A percentile compares a stretch with the other conserved stretches of the same genome.
These are phyloP conservation scores for Sciurus niger DNA, from an alignment of 2,113 vertebrate species.

Conservation along the genomic window DNA sequence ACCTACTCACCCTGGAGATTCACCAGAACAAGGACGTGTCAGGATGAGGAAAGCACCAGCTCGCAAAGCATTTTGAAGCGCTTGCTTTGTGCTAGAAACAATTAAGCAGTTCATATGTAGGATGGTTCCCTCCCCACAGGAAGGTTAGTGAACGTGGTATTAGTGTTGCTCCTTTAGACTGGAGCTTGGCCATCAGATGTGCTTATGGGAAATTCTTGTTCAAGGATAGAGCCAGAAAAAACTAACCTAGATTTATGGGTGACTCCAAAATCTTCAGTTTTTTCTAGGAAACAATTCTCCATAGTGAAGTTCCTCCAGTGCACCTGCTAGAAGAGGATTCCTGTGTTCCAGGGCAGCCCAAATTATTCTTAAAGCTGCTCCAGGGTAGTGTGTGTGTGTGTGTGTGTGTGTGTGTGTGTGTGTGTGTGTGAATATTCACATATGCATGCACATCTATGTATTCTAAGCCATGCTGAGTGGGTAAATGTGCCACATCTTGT, in stretches of 20 bases:
- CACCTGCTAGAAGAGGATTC: neutral
- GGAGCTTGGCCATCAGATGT: slow-evolving; percentile 14
- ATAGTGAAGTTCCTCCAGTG: neutral
- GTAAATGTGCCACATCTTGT: neutral
- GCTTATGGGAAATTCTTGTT: slow-evolving; percentile 7
- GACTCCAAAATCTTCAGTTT: neutral
- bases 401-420: neutral
- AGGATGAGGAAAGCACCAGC: neutral
- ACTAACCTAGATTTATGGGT: slow-evolving; percentile 46
- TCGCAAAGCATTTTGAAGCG: neutral
- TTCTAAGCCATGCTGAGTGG: neutral
- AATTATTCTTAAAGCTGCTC: neutral
- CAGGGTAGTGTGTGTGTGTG: neutral
- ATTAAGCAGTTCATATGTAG: neutral
- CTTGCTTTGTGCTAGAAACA: neutral
- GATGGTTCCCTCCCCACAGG: neutral
- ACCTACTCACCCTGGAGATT: neutral
- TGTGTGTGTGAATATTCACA: neutral
- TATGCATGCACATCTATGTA: neutral
- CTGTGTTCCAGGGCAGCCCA: neutral
- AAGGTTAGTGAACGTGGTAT: neutral
- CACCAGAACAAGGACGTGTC: neutral
- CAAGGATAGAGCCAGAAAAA: slow-evolving; percentile 60
- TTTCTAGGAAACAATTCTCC: neutral
- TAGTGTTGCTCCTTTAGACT: neutral